Evolutionary conservation across 2,888 invertebrate species (phyloP), one percentile per base, ranked within the genome.

Genomic region (Drosophila diplacantha): DNA sequence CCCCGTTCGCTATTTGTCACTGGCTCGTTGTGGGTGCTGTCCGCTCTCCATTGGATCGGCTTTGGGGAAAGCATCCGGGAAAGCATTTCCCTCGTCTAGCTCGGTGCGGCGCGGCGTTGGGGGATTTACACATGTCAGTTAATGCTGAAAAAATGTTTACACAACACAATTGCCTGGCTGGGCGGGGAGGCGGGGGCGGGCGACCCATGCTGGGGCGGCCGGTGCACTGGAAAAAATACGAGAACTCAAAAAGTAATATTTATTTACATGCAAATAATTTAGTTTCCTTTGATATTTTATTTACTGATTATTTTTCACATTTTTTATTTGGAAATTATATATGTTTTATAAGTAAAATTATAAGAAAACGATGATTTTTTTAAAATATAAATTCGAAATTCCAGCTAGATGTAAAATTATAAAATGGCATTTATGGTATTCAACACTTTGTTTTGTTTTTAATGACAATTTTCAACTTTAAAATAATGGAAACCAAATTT

Each of bases 81-180:
- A 31, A 44, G 44, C 54, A 54, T 58, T 38, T 43, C 59, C 51
- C 41, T 43, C 38, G 50, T 38, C 47, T 62, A 55, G 52, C 12
- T 49, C 24, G 24, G 53, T 43, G 55, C 43, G 43, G 55, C 38
- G 46, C 46, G 46, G 56, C 31, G 43, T 37, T 58, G 55, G 65
- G 62, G 68, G 76, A 67, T 64, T 78, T 79, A 78, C 77, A 78
- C 77, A 78, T 78, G 77, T 78, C 80, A 78, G 77, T 78, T 78
- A 78, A 79, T 78, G 77, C 77, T 79, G 73, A 74, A 78, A 78
- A 78, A 78, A 78, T 78, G 77, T 78, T 78, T 78, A 78, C 77
- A 78, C 80, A 78, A 78, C 80, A 78, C 80, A 78, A 78, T 78
- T 79, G 77, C 74, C 77, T 60, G 44, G 44, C 29, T 3, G 60